Evolutionary conservation across 1,140 invertebrate genomes (phyloP).

Genomic region (Apis cerana): DNA sequence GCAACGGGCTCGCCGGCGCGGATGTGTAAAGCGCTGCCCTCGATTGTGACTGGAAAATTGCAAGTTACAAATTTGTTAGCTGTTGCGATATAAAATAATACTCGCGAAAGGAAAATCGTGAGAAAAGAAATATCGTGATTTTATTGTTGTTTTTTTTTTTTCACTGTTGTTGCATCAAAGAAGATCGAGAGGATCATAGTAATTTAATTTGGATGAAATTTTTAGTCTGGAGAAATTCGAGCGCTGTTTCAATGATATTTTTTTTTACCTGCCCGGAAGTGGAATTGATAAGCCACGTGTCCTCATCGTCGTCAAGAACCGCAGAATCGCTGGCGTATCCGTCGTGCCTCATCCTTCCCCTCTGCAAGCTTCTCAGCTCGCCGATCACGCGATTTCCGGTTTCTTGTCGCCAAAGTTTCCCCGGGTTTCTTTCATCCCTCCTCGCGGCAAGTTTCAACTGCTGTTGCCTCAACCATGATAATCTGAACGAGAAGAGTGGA

Average conservation of each 20-base stretch:
- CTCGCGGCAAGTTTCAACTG: conserved; percentile 86
- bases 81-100: too few relatives aligned
- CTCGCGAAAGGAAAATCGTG: too few relatives aligned
- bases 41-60: conserved; percentile 49
- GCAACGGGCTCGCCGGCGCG: conserved; percentile 83
- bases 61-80: neutral
- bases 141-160: too few relatives aligned
- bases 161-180: too few relatives aligned
- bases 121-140: neutral
- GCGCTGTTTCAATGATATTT: too few relatives aligned
- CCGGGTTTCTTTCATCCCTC: conserved; percentile 85
- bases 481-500: conserved; percentile 51
- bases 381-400: conserved; percentile 85
- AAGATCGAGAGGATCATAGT: too few relatives aligned
- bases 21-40: conserved; percentile 76
- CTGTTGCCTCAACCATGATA: conserved; percentile 90
- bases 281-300: conserved; percentile 74
- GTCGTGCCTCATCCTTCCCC: conserved; percentile 81
- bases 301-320: conserved; percentile 86
- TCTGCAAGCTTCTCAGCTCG: conserved; percentile 83
- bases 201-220: neutral
- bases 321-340: conserved; percentile 90
- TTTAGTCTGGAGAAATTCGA: too few relatives aligned
- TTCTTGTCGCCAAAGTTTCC: conserved; percentile 86
- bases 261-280: conserved; percentile 69